phyloP scores from a whole-genome alignment of 2,888 invertebrate genomes.

The Halictus ligatus region DNA sequence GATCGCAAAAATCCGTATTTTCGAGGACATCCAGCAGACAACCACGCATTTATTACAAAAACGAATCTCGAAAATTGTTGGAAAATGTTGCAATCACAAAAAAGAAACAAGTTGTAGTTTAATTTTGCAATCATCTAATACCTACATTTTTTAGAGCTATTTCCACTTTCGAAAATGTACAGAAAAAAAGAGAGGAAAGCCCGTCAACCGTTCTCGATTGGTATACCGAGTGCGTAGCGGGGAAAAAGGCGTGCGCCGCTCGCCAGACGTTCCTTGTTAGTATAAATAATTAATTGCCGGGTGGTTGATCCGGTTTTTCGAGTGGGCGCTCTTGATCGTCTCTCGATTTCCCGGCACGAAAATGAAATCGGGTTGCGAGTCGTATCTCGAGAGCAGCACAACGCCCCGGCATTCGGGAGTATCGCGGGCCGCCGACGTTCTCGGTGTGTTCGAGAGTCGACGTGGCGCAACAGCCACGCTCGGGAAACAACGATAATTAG shows the following conservation, averaged over 20 bases:
- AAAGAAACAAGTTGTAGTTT: too few species aligned
- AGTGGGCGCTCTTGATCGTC: not conserved
- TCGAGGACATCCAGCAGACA: not conserved
- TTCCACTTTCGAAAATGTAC: not conserved
- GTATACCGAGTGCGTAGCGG: not conserved
- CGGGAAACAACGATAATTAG: conserved; percentile 32
- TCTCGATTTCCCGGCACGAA: not conserved
- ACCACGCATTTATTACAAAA: too few species aligned
- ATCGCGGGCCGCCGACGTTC: not conserved
- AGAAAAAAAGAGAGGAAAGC: not conserved
- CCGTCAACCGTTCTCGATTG: too few species aligned
- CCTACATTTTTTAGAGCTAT: not conserved
- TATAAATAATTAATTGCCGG: not conserved
- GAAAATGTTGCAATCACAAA: too few species aligned
- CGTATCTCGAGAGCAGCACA: not conserved
- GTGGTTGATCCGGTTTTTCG: conserved; percentile 18
- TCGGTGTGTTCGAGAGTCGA: not conserved
- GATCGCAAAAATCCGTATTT: not conserved
- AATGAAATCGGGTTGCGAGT: not conserved
- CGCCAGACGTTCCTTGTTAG: conserved; percentile 1
- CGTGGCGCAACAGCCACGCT: not conserved
- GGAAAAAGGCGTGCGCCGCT: not conserved
- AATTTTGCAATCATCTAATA: not conserved
- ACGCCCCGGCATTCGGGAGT: not conserved
- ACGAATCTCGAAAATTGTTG: too few species aligned